Base-by-base conservation (phyloP, 2,797 vertebrate genomes). In the Streptopelia turtur region DNA sequence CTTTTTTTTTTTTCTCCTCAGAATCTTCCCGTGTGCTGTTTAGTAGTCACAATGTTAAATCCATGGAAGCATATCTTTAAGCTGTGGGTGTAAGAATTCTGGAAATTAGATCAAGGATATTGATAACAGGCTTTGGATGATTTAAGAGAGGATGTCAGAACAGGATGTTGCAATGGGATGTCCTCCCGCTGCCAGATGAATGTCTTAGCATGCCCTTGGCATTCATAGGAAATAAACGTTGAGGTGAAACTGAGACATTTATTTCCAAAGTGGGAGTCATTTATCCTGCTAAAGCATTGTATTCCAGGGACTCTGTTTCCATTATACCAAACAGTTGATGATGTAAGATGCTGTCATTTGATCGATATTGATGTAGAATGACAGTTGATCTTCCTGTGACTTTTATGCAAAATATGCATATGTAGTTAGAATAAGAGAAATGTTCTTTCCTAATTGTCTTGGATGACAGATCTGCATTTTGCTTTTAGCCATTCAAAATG, bases 201-300 rank as follows among this genome's bases (percentile, higher is more conserved):
- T 90, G 78, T 79, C 64, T 77, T 53, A 9, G 27, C 24, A 68
- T 93, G 30, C 70, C 71, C 77, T 78, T 90, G 78, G 43, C 55
- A 71, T 76, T 91, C 66, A 28, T 31, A 70, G 43, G 87, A 89
- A 84, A 87, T 92, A 92, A 90, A 90, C 4, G 13, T 11, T 79
- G 72, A 93, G n/a, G 74, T 93, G 61, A 95, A 90, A 52, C 37
- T 1, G 24, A 71, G 30, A 37, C 50, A 83, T 95, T 95, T 87
- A 72, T 95, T 95, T 94, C 75, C 69, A 45, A 87, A 91, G 75
- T 66, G 69, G 43, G 55, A 94, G 78, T 82, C 3, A 90, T 96
- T 94, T 78, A 79, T 96, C 66, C 68, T 92, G 50, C 52, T 79
- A 43, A 69, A 91, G 39, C 45, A 53, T 82, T 80, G 35, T 84